A percentile compares a stretch with the other conserved stretches of the same genome.
Conservation (phyloP, 2,888 invertebrate species). For the Molanna angustata region DNA sequence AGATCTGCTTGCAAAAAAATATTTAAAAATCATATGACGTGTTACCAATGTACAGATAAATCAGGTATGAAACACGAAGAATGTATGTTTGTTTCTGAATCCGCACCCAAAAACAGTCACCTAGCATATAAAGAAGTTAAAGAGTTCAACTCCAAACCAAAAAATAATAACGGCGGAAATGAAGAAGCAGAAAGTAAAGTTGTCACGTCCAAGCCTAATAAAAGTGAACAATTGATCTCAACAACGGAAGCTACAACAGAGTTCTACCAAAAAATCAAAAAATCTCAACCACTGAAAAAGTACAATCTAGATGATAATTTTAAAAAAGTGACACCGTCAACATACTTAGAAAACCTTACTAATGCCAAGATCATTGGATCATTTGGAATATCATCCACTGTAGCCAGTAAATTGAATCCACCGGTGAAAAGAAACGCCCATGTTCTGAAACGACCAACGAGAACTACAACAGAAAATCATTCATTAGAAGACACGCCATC, state of each 20-base stretch:
- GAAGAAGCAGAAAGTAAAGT: conserved; percentile 48
- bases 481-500: conserved; percentile 26
- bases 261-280: conserved; percentile 12
- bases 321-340: conserved; percentile 9
- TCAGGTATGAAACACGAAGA: conserved; percentile 72
- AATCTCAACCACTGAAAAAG: conserved; percentile 26
- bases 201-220: conserved; percentile 43
- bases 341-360: background rate
- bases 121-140: conserved; percentile 66
- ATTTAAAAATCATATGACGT: conserved; percentile 72
- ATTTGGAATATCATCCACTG: conserved; percentile 15
- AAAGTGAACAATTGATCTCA: conserved; percentile 28
- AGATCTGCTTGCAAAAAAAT: conserved; percentile 69
- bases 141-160: conserved; percentile 55
- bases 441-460: conserved; percentile 38
- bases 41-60: conserved; percentile 68
- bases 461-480: conserved; percentile 40
- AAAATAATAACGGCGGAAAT: conserved; percentile 40
- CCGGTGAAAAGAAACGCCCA: conserved; percentile 9
- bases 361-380: conserved; percentile 6
- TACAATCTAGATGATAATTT: conserved; percentile 24
- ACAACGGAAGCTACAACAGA: conserved; percentile 13
- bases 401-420: conserved; percentile 22
- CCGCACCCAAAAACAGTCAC: conserved; percentile 62
- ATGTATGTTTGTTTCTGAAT: conserved; percentile 73